These are phyloP conservation scores for Dioctria linearis DNA, from an alignment of 2,888 invertebrate species.

Conservation along the genomic window DNA sequence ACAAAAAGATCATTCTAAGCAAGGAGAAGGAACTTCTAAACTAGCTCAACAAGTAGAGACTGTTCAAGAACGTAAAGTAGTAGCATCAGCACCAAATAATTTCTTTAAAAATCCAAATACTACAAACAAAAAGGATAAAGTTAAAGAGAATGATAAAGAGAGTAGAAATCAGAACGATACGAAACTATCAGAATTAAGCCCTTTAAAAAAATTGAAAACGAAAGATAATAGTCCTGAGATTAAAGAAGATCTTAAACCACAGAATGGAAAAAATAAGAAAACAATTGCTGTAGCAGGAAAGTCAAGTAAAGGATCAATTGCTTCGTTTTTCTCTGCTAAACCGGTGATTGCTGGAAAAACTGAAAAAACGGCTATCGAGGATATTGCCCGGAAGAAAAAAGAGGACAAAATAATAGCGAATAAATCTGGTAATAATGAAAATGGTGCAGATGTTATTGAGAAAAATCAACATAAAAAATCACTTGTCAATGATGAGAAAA, in stretches of 20 bases:
- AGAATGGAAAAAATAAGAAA: background rate
- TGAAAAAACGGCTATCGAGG: background rate
- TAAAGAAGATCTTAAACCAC: background rate
- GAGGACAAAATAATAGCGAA: background rate
- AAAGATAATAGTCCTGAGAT: background rate
- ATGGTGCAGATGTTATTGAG: background rate
- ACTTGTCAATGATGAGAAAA: no score
- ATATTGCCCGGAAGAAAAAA: background rate
- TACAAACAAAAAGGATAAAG: background rate
- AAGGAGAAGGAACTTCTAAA: background rate
- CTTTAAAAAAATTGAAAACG: background rate
- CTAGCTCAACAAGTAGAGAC: background rate
- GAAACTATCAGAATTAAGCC: background rate
- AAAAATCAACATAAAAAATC: background rate
- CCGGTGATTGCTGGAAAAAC: background rate
- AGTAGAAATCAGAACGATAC: background rate
- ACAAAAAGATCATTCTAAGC: background rate
- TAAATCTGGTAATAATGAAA: background rate
- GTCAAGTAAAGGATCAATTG: constrained; percentile 2
- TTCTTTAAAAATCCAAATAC: background rate
- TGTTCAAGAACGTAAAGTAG: background rate
- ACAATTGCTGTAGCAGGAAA: background rate
- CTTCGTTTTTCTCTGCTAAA: constrained; percentile 4
- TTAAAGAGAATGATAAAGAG: background rate
- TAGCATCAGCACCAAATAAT: background rate